phyloP scores from a whole-genome alignment of 2,113 vertebrate genomes.

The Phodopus roborovskii region DNA sequence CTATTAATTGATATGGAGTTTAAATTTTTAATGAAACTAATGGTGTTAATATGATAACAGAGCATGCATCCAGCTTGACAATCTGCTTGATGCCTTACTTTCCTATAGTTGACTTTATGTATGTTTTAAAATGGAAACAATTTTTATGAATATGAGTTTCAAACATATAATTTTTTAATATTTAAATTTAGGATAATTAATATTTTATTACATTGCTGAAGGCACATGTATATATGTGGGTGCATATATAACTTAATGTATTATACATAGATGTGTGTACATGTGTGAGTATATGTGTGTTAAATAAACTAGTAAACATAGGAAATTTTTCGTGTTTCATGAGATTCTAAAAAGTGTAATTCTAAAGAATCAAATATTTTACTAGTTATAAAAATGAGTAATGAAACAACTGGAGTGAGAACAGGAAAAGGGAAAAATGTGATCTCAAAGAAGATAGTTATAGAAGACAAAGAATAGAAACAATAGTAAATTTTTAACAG shows the following conservation, averaged over 20 bases:
- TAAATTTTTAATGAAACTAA: slow-evolving; percentile 44
- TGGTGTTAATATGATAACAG: not conserved
- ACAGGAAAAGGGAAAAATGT: not conserved
- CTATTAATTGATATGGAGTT: not conserved
- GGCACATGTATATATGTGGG: not conserved
- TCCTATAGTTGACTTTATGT: not conserved
- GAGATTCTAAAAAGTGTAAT: not conserved
- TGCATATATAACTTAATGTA: not conserved
- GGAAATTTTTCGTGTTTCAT: not conserved
- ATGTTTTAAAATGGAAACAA: not conserved
- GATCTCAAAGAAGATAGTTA: not conserved
- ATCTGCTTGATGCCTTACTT: not conserved
- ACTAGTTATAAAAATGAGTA: not conserved
- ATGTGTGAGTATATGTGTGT: not conserved
- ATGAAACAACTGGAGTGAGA: not conserved
- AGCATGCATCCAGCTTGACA: not conserved
- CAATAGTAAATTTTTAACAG: not conserved
- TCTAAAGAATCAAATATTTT: not conserved
- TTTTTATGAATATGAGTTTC: not conserved
- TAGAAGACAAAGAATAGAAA: not conserved
- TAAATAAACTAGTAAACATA: not conserved
- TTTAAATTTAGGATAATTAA: not conserved
- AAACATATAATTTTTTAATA: not conserved
- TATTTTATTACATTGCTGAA: not conserved
- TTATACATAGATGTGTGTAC: not conserved